Conservation (phyloP, 2,888 invertebrate species). For the Leptopilina drosophilae region DNA sequence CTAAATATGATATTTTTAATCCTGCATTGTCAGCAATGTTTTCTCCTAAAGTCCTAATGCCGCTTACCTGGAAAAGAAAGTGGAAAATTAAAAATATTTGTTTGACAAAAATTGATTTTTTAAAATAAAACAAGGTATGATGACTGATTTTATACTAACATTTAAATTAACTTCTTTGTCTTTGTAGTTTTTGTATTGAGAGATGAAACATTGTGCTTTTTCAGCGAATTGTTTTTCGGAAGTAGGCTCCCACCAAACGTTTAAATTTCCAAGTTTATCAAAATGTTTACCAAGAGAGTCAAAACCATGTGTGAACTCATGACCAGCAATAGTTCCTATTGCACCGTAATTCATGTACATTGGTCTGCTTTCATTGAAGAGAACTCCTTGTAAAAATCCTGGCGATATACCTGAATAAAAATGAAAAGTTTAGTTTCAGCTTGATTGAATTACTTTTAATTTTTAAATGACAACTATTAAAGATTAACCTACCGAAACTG, state of each 20-base stretch:
- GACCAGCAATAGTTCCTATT: conserved; percentile 93
- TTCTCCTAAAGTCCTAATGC: conserved; percentile 95
- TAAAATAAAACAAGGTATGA: too few species aligned
- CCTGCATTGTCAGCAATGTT: conserved; percentile 97
- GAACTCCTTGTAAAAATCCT: conserved; percentile 93
- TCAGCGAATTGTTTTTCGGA: conserved; percentile 90
- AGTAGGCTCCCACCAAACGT: conserved; percentile 93
- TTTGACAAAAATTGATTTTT: too few species aligned
- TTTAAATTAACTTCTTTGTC: conserved; percentile 86
- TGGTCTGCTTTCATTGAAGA: conserved; percentile 92
- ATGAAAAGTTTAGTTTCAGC: too few species aligned
- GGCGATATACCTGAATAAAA: conserved; percentile 78
- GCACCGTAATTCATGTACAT: conserved; percentile 94
- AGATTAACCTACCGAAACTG: conserved; percentile 76
- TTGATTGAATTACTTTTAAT: too few species aligned
- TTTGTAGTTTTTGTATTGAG: conserved; percentile 94
- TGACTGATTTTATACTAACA: conserved; percentile 77
- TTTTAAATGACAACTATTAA: too few species aligned
- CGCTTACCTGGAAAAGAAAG: conserved; percentile 84
- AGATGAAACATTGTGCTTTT: conserved; percentile 92
- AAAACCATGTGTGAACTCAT: conserved; percentile 95
- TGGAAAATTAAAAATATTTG: conserved; percentile 21
- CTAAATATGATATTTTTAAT: conserved; percentile 91
- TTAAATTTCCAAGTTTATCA: conserved; percentile 92
- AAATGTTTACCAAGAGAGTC: conserved; percentile 93